Conservation (phyloP, 2,888 invertebrate genomes). For the Candidula unifasciata region DNA sequence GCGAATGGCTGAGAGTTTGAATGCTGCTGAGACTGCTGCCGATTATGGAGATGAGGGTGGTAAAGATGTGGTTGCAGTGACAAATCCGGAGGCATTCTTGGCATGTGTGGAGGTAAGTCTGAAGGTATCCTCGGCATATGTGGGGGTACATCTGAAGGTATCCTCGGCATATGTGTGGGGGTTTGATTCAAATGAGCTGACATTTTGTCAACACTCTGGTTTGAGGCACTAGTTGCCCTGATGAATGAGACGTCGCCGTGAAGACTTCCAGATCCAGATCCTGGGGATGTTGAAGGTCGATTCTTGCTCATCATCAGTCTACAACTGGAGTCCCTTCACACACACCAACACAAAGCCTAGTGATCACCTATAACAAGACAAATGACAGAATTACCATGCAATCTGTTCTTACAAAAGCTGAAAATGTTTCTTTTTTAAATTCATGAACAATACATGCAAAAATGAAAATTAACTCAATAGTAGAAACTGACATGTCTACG, state of each 20-base stretch:
- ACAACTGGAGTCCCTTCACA: not conserved
- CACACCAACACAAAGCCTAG: not conserved
- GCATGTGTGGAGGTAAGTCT: not conserved
- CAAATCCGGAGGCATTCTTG: constrained; percentile 35
- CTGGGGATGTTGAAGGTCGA: constrained; percentile 17
- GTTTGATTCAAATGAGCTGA: constrained; percentile 29
- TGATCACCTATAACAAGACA: not conserved
- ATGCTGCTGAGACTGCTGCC: constrained; percentile 13
- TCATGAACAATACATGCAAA: too few relatives aligned
- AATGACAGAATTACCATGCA: not conserved
- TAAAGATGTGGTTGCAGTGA: constrained; percentile 47
- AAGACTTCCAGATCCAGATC: constrained; percentile 42
- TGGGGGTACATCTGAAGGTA: not conserved
- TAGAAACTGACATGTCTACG: too few relatives aligned
- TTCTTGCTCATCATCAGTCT: constrained; percentile 39
- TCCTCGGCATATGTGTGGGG: constrained; percentile 16
- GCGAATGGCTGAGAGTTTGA: constrained; percentile 47
- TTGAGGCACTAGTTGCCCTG: constrained; percentile 58
- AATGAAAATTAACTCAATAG: too few relatives aligned
- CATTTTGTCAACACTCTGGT: constrained; percentile 24
- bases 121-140: constrained; percentile 21
- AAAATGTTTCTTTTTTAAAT: too few relatives aligned
- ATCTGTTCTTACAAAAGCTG: too few relatives aligned
- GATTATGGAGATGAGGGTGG: constrained; percentile 41
- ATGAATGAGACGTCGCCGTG: constrained; percentile 71